Evolutionary conservation across 2,888 invertebrate species (phyloP), one percentile per base, ranked within the genome.

Genomic region (Apodemia duryi): DNA sequence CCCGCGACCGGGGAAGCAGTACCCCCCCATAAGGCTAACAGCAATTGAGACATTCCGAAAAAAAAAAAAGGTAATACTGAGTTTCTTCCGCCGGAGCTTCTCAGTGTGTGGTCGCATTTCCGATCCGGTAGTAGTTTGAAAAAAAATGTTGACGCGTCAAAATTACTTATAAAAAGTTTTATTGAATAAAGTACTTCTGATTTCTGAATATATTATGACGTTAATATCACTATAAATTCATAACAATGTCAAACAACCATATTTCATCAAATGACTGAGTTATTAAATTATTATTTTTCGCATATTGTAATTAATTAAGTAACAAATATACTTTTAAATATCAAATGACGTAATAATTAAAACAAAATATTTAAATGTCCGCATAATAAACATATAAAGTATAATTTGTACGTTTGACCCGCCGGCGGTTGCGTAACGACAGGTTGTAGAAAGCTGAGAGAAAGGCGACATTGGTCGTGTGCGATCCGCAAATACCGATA

Each of bases 361-460:
- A 13, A 57, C 32, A 57, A 57, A 32, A 32, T 32, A 29, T 32
- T 32, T 29, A 32, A 57, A 57, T 57, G 13, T 28, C 11, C 57
- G 32, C 29, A 28, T 54, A 54, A 29, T 57, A 57, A 29, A 57
- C 57, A 57, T 57, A 57, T 57, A 57, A 29, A 57, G 57, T 29
- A 57, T 57, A 57, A 57, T 57, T 57, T 57, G 57, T 11, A 28
- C 52, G 52, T 13, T 57, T 57, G 57, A 57, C 57, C 57, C 57
- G 32, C 1, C 57, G 29, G 10, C 29, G 28, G 66, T 77, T 75
- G 71, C 69, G 71, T 70, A 75, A 76, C 61, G 71, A 71, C 70
- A 63, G 66, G 70, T 65, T 66, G 77, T 86, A 85, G 86, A 86
- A 86, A 86, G 86, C 74, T 66, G 76, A 77, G 80, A 81, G 84